Evolutionary conservation across 2,113 vertebrate species (phyloP), one percentile per base, ranked within the genome.

Genomic region (Heloderma charlesbogerti): DNA sequence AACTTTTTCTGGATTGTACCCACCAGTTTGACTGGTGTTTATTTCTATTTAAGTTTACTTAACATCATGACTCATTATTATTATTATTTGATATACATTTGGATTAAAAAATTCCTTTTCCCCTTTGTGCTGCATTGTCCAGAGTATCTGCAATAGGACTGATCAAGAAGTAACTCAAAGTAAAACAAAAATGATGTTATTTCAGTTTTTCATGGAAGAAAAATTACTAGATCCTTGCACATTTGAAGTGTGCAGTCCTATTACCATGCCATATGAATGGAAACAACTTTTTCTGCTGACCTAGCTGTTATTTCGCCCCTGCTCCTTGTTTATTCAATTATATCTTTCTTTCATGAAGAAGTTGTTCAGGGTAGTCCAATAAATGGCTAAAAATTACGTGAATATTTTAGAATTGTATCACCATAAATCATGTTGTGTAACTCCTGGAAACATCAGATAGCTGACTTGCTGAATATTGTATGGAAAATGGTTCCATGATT

Each of bases 381-480:
- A 85, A 91, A 78, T 78, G 54, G 78, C 72, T 57, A 31, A 74
- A 91, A 78, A 84, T 27, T 48, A 57, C 72, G n/a, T 88, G 87
- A 91, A 91, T 88, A 78, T 91, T 79, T 91, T 89, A 85, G 63
- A 80, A 92, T 79, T 85, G 48, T 31, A 71, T 80, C 81, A 88
- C 37, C 81, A 92, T 89, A 89, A 85, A 92, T 92, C 82, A 88
- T 89, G 71, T 79, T 91, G 74, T 79, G 10, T 88, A 84, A 88
- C 27, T 78, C 27, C 13, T 84, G 34, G 74, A 88, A 91, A 57
- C 45, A 84, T 91, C 86, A 78, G 86, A 88, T 71, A 84, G 91
- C 63, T 40, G 66, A 45, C 40, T 84, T 71, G 51, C 66, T 89
- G 87, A 69, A 79, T 78, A 89, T 20, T 15, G 31, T 71, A 69